Conservation (phyloP, 2,113 vertebrate species). For the Emydura subglobosa region DNA sequence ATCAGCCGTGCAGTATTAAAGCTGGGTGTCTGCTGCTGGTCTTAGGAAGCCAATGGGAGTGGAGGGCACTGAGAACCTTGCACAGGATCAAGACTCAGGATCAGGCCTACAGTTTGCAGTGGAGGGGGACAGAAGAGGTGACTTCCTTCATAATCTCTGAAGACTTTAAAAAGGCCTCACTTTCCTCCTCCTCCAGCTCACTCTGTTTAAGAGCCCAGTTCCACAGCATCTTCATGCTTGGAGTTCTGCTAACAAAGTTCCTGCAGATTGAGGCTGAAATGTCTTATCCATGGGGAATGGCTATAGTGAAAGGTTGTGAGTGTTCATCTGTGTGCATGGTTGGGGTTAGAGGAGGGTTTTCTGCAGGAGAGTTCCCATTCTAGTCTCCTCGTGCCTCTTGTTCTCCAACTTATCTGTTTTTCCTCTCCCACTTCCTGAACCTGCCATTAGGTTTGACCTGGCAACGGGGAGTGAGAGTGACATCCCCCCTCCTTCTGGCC, state of each 20-base stretch:
- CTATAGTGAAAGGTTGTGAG: background rate
- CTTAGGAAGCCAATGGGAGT: background rate
- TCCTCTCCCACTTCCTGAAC: background rate
- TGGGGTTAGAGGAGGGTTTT: too few relatives aligned
- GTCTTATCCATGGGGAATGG: background rate
- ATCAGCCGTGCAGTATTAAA: background rate
- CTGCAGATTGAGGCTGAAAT: background rate
- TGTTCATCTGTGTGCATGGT: background rate
- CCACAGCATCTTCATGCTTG: background rate
- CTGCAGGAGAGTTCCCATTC: background rate
- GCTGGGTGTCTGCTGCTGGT: background rate
- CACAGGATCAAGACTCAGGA: background rate
- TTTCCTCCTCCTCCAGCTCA: background rate
- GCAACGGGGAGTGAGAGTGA: background rate
- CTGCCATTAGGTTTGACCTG: background rate
- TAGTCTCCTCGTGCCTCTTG: background rate
- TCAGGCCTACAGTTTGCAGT: background rate
- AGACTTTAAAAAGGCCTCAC: background rate
- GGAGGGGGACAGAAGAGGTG: background rate
- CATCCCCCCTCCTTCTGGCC: background rate
- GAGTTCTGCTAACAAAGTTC: background rate
- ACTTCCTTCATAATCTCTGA: background rate
- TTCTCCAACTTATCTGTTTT: background rate
- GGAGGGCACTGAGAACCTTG: background rate
- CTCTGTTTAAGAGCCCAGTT: background rate